These are phyloP conservation scores for Leptopilina syphax DNA, from an alignment of 2,888 invertebrate species.

Conservation along the genomic window DNA sequence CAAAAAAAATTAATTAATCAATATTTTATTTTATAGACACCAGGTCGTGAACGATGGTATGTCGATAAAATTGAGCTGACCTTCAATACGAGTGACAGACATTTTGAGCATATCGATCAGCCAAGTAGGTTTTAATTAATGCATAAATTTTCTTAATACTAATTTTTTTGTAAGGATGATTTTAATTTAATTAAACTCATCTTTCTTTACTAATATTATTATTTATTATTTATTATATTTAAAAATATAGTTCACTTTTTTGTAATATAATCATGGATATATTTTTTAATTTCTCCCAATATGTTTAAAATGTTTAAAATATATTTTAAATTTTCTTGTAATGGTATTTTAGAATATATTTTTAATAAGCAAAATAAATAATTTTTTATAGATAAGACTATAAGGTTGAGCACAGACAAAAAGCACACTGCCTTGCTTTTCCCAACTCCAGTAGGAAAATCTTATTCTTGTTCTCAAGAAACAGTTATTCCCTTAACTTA, in stretches of 20 bases:
- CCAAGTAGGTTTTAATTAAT: conserved; percentile 72
- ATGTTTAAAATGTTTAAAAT: too few relatives aligned
- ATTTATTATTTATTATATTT: too few relatives aligned
- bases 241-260: too few relatives aligned
- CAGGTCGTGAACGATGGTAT: conserved; percentile 94
- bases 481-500: conserved; percentile 80
- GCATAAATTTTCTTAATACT: neutral
- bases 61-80: conserved; percentile 86
- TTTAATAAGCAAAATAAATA: neutral
- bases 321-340: too few relatives aligned
- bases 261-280: too few relatives aligned
- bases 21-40: conserved; percentile 81
- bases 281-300: too few relatives aligned
- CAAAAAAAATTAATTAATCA: neutral
- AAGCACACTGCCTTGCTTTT: conserved; percentile 83
- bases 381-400: conserved; percentile 72
- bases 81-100: conserved; percentile 81
- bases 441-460: conserved; percentile 92
- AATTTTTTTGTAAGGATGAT: too few relatives aligned
- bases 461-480: conserved; percentile 87
- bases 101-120: conserved; percentile 77
- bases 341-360: neutral
- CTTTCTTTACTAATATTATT: too few relatives aligned
- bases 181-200: too few relatives aligned
- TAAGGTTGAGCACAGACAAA: conserved; percentile 80